Conservation (phyloP, 2,797 vertebrate genomes). For the Manis pentadactyla region DNA sequence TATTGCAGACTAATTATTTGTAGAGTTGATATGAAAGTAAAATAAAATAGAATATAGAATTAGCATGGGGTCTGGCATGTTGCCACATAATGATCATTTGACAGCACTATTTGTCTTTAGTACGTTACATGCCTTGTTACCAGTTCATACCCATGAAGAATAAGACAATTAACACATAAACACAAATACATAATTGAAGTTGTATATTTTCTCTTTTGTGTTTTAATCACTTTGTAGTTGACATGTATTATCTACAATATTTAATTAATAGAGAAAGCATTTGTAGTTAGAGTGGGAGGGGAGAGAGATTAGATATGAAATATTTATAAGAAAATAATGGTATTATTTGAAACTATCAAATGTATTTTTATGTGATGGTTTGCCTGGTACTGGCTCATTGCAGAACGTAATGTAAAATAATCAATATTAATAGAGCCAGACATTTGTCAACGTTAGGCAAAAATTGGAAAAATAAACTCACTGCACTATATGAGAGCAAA, state of each 20-base stretch:
- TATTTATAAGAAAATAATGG: conserved; percentile 5
- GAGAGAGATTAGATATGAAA: background rate
- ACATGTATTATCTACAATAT: background rate
- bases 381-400: background rate
- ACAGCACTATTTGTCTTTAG: background rate
- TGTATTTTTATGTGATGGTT: background rate
- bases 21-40: background rate
- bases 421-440: background rate
- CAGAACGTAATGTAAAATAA: conserved; percentile 1
- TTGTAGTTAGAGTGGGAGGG: background rate
- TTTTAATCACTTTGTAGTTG: conserved; percentile 28
- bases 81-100: background rate
- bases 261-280: conserved; percentile 17
- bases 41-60: background rate
- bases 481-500: background rate
- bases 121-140: fast-evolving
- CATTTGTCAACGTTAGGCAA: conserved; percentile 15
- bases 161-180: background rate
- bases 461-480: background rate
- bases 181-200: background rate
- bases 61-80: background rate
- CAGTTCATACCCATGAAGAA: background rate
- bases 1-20: background rate
- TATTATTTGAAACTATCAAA: conserved; percentile 25
- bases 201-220: background rate